Conservation (phyloP, 1,140 invertebrate genomes). For the Gonioctena quinquepunctata region DNA sequence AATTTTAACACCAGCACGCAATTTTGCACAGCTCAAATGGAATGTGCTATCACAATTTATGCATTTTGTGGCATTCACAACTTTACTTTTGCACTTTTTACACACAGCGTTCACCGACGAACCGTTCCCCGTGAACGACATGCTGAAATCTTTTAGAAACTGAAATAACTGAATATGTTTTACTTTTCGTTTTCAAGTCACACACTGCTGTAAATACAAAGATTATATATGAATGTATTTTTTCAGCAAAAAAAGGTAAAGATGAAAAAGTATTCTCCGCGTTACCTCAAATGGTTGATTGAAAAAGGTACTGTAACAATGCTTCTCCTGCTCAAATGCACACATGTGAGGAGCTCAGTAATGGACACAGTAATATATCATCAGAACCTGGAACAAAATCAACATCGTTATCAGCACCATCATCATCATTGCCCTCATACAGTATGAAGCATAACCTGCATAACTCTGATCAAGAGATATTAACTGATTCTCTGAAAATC, state of each 20-base stretch:
- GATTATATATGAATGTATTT: not conserved
- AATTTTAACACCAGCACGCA: too few species aligned
- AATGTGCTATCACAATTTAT: too few species aligned
- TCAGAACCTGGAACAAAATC: not conserved
- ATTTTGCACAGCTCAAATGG: too few species aligned
- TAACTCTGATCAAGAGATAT: not conserved
- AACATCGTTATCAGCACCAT: not conserved
- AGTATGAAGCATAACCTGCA: not conserved
- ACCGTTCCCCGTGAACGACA: too few species aligned
- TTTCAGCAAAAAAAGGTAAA: conserved; percentile 1
- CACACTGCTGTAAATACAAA: too few species aligned
- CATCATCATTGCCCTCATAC: not conserved
- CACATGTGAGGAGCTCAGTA: not conserved
- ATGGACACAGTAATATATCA: not conserved
- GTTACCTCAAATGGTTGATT: not conserved
- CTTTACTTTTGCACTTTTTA: too few species aligned
- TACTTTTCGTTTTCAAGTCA: too few species aligned
- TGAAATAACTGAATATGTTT: too few species aligned
- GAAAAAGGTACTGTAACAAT: not conserved
- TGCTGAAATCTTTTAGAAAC: too few species aligned
- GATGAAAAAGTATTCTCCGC: not conserved
- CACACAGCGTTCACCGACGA: too few species aligned
- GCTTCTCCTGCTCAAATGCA: not conserved
- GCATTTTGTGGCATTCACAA: too few species aligned
- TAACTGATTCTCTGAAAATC: not conserved